Conservation (phyloP, 2,113 vertebrate genomes). For the Plectropomus leopardus region DNA sequence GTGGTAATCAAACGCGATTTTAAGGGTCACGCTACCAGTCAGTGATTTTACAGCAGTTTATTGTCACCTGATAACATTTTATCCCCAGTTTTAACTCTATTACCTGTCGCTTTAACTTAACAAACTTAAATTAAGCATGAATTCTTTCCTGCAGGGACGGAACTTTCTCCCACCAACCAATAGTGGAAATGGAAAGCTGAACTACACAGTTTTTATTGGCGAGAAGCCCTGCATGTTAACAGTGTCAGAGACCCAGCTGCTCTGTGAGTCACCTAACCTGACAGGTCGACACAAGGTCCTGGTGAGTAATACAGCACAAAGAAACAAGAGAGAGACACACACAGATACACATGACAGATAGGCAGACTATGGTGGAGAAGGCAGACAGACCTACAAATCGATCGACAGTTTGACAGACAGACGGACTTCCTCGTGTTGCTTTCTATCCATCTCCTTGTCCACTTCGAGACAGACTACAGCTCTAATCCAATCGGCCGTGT, state of each 20-base stretch:
- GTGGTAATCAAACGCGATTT: too few relatives aligned
- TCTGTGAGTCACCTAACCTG: constrained; percentile 97
- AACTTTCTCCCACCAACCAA: constrained; percentile 94
- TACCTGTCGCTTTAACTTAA: too few relatives aligned
- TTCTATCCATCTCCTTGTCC: constrained; percentile 48
- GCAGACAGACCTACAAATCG: constrained; percentile 40
- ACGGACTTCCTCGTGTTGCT: constrained; percentile 51
- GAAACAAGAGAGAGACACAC: neutral
- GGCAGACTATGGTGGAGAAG: constrained; percentile 7
- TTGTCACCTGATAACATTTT: too few relatives aligned
- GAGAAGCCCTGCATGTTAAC: constrained; percentile 95
- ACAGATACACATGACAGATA: neutral
- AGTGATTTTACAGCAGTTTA: too few relatives aligned
- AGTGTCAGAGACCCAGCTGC: constrained; percentile 95
- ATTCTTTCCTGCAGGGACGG: constrained; percentile 86
- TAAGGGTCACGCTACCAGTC: too few relatives aligned
- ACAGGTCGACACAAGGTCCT: constrained; percentile 96
- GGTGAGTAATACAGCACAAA: constrained; percentile 85
- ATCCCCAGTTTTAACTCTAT: too few relatives aligned
- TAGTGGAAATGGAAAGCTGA: constrained; percentile 94
- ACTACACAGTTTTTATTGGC: constrained; percentile 96
- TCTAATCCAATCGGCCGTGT: constrained; percentile 69
- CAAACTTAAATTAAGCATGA: too few relatives aligned
- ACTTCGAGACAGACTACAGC: constrained; percentile 50
- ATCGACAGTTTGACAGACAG: constrained; percentile 48